Evolutionary conservation across 2,888 invertebrate genomes (phyloP), one percentile per base, ranked within the genome.

Genomic region (Oxyscelio sp.): DNA sequence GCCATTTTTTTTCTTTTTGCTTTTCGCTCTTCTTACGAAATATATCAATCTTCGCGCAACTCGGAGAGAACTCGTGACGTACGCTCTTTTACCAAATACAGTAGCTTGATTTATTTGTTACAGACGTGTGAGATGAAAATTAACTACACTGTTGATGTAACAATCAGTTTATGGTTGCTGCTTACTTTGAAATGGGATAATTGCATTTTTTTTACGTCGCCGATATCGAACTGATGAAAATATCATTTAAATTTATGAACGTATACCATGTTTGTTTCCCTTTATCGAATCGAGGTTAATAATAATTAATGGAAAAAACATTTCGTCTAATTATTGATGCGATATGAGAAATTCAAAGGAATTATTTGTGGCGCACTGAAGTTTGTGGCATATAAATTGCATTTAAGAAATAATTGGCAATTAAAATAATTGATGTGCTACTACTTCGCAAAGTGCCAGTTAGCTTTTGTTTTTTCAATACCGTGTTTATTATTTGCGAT

Each of bases 41-140:
- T n/a, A 68, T 81, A 81, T 81, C 68, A 81, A 74, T 82, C 75
- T 70, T 34, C 38, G 52, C 38, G 56, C 21, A 11, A 58, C 58
- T 61, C 9, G 40, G 45, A 74, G 19, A 34, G 61, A 63, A n/a
- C 22, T 15, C 5, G 31, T 63, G 73, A 80, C 73, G 66, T 68
- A 38, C 61, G 81, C 59, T 74, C 56, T 66, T 68, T 74, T 45
- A 70, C 81, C 81, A 75, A 75, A 82, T 75, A 70, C 54, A 82
- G 82, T 52, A 82, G 74, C 82, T 82, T 75, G 82, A 75, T 82
- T 82, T 82, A 82, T 82, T 82, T 70, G 70, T 75, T 75, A 34
- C 63, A 43, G 70, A 70, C 81, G 68, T 81, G 68, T 68, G 74
- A 61, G 68, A 73, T 56, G 81, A 74, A 81, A 75, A 81, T 80